These are phyloP conservation scores for Sebastes itinus DNA, from an alignment of 2,797 vertebrate species.

Conservation along the genomic window DNA sequence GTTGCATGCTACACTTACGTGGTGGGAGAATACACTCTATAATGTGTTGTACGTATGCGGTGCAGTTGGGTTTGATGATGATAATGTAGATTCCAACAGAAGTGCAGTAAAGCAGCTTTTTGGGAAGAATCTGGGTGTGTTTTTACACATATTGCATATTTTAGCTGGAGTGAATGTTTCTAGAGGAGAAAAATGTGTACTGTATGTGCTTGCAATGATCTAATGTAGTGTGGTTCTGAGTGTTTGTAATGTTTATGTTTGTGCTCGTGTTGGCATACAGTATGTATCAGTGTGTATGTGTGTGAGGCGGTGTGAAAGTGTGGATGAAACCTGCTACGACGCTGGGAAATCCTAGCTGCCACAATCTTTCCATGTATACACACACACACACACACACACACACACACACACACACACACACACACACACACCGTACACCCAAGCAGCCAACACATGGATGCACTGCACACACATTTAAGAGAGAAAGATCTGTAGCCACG, in stretches of 20 bases:
- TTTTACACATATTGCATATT: background rate
- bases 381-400: background rate
- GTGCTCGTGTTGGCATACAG: background rate
- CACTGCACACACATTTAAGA: background rate
- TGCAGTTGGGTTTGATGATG: background rate
- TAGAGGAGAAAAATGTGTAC: background rate
- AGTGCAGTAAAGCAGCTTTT: background rate
- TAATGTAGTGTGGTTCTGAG: background rate
- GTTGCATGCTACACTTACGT: background rate
- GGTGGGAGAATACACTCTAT: background rate
- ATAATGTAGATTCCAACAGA: background rate
- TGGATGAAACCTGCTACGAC: conserved; percentile 27
- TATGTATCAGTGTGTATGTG: background rate
- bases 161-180: background rate
- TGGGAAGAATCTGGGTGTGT: background rate
- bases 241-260: conserved; percentile 5
- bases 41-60: background rate
- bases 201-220: background rate
- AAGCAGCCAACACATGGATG: background rate
- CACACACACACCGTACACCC: background rate
- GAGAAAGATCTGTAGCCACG: conserved; percentile 2
- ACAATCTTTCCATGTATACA: background rate
- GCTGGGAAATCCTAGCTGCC: conserved; percentile 18
- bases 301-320: background rate
- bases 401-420: background rate